Base-by-base conservation (phyloP, 2,888 invertebrate species). In the Cepaea hortensis region DNA sequence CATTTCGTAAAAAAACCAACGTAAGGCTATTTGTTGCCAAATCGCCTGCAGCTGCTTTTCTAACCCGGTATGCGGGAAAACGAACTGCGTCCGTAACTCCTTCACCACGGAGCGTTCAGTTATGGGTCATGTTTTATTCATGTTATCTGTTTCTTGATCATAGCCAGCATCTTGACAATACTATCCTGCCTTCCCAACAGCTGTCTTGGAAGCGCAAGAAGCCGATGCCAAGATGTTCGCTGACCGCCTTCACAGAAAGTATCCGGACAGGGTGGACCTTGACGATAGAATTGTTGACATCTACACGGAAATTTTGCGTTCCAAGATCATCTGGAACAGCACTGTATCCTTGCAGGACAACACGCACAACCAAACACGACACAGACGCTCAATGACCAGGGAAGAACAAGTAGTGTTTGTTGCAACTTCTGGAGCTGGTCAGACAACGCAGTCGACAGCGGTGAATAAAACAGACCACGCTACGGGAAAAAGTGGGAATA, bases 151-250 rank as follows among this genome's bases (percentile, higher is more conserved):
- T 35, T 35, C 35, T 35, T 35, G 35, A 35, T 35, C 35, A 35
- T 35, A 35, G 35, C 35, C 35, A 35, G 35, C 35, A 35, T 35
- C 35, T 35, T 35, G 35, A 35, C 35, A 35, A 35, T 9, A 55
- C 55, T 55, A 55, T 55, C 55, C 55, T 11, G 18, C 3, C 70
- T 35, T 83, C 55, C 23, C 75, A 11, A 72, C 83, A 83, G 83
- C 50, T 61, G 83, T 83, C 75, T 35, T 83, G 62, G 83, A 83
- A 73, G 13, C 50, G 4, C 75, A 83, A 20, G 83, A 83, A 35
- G 18, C 48, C 0, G 75, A 50, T 13, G 9, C 83, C 9, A 72
- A 46, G 13, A 20, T 15, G n/a, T 83, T 83, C 20, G 73, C 73
- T 15, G 46, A 73, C 15, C 23, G 75, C 3, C 83, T 83, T 0